phyloP scores from a whole-genome alignment of 2,888 invertebrate species.

The Arrhopalites spinosus region DNA sequence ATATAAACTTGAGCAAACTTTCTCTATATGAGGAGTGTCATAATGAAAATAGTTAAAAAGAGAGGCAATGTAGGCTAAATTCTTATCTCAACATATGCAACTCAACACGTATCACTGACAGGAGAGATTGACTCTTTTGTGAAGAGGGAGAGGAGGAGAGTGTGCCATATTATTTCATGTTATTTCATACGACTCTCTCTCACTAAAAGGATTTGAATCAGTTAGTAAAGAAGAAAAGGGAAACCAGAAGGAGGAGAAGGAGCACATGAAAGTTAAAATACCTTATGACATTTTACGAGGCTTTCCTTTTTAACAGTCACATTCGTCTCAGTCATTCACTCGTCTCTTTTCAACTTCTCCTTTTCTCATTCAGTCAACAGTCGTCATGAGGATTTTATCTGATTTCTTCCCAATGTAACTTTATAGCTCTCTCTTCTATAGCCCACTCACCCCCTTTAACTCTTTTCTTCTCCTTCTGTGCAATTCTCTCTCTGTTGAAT shows the following conservation, averaged over 20 bases:
- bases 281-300: constrained; percentile 23
- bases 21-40: too few relatives aligned
- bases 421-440: background rate
- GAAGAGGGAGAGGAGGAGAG: too few relatives aligned
- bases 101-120: too few relatives aligned
- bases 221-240: background rate
- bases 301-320: constrained; percentile 19
- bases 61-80: too few relatives aligned
- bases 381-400: constrained; percentile 23
- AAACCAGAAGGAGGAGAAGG: background rate
- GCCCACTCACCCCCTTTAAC: background rate
- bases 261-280: constrained; percentile 3
- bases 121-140: too few relatives aligned
- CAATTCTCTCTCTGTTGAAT: too few relatives aligned
- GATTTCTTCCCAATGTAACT: constrained; percentile 10
- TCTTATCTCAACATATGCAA: too few relatives aligned
- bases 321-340: constrained; percentile 27
- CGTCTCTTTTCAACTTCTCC: background rate
- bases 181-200: too few relatives aligned
- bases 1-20: too few relatives aligned
- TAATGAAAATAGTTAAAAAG: background rate
- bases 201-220: background rate
- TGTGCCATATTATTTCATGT: too few relatives aligned
- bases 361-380: background rate
- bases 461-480: background rate